Percentiles rank a stretch among this genome's conserved stretches.
Evolutionary conservation across 1,140 invertebrate genomes (phyloP).

Genomic region (Zaprionus nigranus): DNA sequence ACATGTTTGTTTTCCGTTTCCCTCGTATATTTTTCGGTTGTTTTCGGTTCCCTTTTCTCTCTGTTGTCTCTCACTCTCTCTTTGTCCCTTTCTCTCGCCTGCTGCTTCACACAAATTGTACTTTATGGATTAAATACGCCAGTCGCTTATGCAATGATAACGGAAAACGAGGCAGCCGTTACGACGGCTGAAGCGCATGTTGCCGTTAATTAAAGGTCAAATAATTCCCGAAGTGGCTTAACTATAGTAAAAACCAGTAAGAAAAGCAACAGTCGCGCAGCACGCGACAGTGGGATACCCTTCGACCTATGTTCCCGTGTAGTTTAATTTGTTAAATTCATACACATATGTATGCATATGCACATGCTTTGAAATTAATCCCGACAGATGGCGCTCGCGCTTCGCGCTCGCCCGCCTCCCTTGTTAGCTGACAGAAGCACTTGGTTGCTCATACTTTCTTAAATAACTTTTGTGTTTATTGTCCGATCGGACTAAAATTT

Average conservation of each 20-base stretch:
- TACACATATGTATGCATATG: too few relatives aligned
- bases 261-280: too few relatives aligned
- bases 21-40: constrained; percentile 12
- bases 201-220: constrained; percentile 52
- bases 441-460: too few relatives aligned
- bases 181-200: constrained; percentile 25
- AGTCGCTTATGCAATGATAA: constrained; percentile 38
- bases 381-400: too few relatives aligned
- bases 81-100: constrained; percentile 20
- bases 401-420: too few relatives aligned
- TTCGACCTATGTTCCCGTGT: too few relatives aligned
- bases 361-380: too few relatives aligned
- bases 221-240: constrained; percentile 38
- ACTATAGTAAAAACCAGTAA: constrained; percentile 2
- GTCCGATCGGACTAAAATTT: too few relatives aligned
- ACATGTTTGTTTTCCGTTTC: constrained; percentile 48
- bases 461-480: too few relatives aligned
- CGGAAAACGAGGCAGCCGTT: constrained; percentile 6
- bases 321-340: too few relatives aligned
- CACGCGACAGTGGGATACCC: too few relatives aligned
- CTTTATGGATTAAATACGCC: constrained; percentile 75
- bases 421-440: too few relatives aligned
- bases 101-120: constrained; percentile 64
- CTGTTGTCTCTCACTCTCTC: neutral
- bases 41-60: neutral